A percentile compares a stretch with the other conserved stretches of the same genome.
Evolutionary conservation across 2,888 invertebrate species (phyloP).

Genomic region (Polyommatus iphigenia): DNA sequence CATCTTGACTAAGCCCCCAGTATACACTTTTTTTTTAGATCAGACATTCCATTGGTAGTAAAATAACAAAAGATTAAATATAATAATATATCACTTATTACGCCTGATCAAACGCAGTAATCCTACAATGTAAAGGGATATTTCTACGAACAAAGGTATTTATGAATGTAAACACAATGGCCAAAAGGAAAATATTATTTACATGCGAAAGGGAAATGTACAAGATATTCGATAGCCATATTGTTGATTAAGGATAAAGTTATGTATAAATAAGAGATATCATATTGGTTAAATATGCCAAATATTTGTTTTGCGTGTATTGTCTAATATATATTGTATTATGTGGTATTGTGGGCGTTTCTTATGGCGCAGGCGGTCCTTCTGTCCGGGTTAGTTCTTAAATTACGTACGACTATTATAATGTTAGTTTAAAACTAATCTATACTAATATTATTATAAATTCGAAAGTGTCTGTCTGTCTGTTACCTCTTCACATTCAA

Average conservation of each 20-base stretch:
- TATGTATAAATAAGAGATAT: not conserved
- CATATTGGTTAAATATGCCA: not conserved
- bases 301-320: not conserved
- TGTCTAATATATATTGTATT: no score
- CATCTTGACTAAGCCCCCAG: not conserved
- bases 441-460: no score
- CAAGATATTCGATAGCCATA: conserved; percentile 10
- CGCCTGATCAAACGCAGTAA: not conserved
- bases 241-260: conserved; percentile 1
- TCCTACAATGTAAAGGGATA: not conserved
- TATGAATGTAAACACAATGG: conserved; percentile 6
- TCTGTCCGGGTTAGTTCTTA: no score
- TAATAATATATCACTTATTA: not conserved
- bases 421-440: no score
- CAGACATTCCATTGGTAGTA: not conserved
- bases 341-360: no score
- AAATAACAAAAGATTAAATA: conserved; percentile 5
- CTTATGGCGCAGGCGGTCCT: no score
- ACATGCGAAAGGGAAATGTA: not conserved
- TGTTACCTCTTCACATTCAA: no score
- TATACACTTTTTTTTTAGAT: not conserved
- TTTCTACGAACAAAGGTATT: conserved; percentile 11
- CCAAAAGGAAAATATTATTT: not conserved
- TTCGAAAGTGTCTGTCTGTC: no score
- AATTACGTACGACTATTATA: no score